Evolutionary conservation across 2,113 vertebrate species (phyloP).

Genomic region (Pteropus alecto): DNA sequence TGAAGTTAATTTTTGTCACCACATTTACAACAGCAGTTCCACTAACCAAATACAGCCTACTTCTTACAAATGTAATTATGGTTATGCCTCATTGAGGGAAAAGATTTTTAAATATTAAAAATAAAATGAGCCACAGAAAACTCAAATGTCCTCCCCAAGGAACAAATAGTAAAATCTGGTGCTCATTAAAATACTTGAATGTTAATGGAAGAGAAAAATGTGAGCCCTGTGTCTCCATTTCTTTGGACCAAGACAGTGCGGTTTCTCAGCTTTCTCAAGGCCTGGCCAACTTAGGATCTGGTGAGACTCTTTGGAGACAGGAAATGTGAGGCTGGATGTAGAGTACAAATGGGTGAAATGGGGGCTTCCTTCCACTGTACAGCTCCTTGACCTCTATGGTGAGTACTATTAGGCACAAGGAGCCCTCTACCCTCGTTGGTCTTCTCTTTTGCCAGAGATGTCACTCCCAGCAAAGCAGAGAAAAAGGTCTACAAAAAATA

Average conservation of each 20-base stretch:
- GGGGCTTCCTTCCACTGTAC: neutral
- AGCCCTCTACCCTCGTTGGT: neutral
- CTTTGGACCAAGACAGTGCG: slow-evolving; percentile 72
- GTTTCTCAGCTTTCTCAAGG: slow-evolving; percentile 78
- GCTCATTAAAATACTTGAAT: slow-evolving; percentile 80
- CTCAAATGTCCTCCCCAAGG: slow-evolving; percentile 70
- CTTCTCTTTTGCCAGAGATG: neutral
- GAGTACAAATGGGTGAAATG: neutral
- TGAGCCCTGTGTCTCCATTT: slow-evolving; percentile 64
- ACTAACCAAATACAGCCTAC: slow-evolving; percentile 52
- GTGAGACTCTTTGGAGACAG: slow-evolving; percentile 77
- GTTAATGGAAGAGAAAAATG: slow-evolving; percentile 78
- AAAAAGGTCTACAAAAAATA: neutral
- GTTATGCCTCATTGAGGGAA: slow-evolving; percentile 68
- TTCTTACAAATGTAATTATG: slow-evolving; percentile 71
- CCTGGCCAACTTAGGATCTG: slow-evolving; percentile 67
- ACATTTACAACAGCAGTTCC: slow-evolving; percentile 56
- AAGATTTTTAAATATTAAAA: slow-evolving; percentile 74
- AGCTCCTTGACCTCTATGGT: neutral
- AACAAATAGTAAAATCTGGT: slow-evolving; percentile 76
- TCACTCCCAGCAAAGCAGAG: neutral
- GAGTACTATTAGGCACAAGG: neutral
- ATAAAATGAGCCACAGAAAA: slow-evolving; percentile 73
- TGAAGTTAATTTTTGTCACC: slow-evolving; percentile 67
- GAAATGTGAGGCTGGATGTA: slow-evolving; percentile 68